Conservation (phyloP, 2,888 invertebrate genomes). For the Stenolophus ochropezus region DNA sequence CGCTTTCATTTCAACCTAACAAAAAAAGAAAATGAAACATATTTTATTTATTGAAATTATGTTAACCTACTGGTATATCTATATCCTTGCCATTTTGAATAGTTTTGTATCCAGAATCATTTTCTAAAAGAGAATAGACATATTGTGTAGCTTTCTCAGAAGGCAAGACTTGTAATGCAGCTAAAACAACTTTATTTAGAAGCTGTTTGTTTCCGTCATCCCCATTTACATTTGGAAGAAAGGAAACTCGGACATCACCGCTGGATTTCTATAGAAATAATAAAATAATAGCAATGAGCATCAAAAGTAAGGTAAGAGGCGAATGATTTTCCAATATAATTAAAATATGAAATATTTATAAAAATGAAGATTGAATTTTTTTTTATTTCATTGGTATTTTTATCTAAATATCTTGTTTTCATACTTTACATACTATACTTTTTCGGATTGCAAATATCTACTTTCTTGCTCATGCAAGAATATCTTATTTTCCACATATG, state of each 20-base stretch:
- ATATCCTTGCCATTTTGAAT: constrained; percentile 72
- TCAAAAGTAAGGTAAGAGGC: too few relatives aligned
- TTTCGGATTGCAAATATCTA: too few relatives aligned
- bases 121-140: constrained; percentile 76
- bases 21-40: neutral
- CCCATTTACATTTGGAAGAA: constrained; percentile 82
- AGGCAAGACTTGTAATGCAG: constrained; percentile 79
- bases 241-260: constrained; percentile 81
- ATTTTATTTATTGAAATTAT: neutral
- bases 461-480: too few relatives aligned
- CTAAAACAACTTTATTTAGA: constrained; percentile 82
- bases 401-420: too few relatives aligned
- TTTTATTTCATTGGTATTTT: too few relatives aligned
- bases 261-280: constrained; percentile 77
- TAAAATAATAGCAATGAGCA: too few relatives aligned
- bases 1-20: constrained; percentile 73
- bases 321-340: too few relatives aligned
- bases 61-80: constrained; percentile 76
- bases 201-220: constrained; percentile 74
- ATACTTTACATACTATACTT: too few relatives aligned
- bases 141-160: constrained; percentile 77
- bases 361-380: too few relatives aligned
- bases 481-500: too few relatives aligned
- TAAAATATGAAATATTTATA: too few relatives aligned
- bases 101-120: constrained; percentile 72